These are phyloP conservation scores for Zaprionus vittiger DNA, from an alignment of 1,140 invertebrate genomes.

Conservation along the genomic window DNA sequence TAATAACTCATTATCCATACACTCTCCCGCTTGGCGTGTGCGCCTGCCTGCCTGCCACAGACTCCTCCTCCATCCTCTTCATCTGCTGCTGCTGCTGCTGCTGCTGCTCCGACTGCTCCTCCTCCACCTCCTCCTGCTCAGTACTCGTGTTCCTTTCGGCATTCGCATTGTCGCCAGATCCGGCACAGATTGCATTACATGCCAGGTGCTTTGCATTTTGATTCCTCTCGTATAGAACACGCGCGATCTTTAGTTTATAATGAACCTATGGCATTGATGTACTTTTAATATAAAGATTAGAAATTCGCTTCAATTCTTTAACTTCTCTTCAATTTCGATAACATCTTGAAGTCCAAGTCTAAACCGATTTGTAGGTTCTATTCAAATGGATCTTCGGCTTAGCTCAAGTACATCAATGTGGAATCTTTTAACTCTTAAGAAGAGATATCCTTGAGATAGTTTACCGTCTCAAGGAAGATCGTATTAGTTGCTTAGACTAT, in stretches of 20 bases:
- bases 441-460: conserved; percentile 8
- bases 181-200: conserved; percentile 55
- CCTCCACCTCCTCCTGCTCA: background rate
- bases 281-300: background rate
- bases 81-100: background rate
- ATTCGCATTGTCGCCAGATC: conserved; percentile 23
- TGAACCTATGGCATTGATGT: no score
- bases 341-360: background rate
- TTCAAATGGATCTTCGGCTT: background rate
- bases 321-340: background rate
- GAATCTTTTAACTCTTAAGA: background rate
- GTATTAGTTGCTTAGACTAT: background rate
- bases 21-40: conserved; percentile 47
- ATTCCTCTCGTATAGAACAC: background rate
- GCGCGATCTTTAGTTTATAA: background rate
- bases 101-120: background rate
- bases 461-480: conserved; percentile 1
- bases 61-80: background rate
- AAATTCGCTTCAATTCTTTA: background rate
- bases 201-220: conserved; percentile 30
- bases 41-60: conserved; percentile 10
- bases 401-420: conserved; percentile 1
- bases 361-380: conserved; percentile 1
- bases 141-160: conserved; percentile 1
- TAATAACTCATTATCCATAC: conserved; percentile 68